Evolutionary conservation across 2,888 invertebrate species (phyloP).

Genomic region (Cyclophora albipunctata): DNA sequence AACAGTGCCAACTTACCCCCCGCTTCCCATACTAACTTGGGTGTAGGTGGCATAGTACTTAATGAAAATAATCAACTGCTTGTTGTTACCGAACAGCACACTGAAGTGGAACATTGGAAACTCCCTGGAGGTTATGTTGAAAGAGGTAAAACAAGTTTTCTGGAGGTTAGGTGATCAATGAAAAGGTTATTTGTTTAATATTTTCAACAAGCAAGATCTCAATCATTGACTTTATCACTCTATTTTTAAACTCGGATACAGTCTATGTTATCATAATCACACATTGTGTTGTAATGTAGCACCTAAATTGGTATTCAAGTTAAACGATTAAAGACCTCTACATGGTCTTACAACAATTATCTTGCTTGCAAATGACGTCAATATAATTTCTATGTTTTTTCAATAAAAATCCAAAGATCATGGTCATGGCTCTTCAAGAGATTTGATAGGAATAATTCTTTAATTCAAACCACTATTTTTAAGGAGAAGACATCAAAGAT

Average conservation of each 20-base stretch:
- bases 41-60: constrained; percentile 90
- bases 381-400: no score
- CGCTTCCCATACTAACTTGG: constrained; percentile 85
- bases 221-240: no score
- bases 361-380: no score
- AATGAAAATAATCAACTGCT: constrained; percentile 85
- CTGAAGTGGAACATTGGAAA: constrained; percentile 83
- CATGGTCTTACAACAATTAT: no score
- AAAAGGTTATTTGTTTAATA: background rate
- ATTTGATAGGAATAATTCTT: no score
- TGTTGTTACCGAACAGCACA: constrained; percentile 85
- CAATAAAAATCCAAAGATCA: no score
- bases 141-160: constrained; percentile 72
- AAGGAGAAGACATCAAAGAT: constrained; percentile 87
- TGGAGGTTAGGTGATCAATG: constrained; percentile 3
- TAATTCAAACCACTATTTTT: constrained; percentile 16
- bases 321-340: no score
- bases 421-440: no score
- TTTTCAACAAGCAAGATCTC: background rate
- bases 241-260: no score
- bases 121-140: constrained; percentile 94
- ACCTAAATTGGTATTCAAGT: no score
- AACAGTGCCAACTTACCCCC: constrained; percentile 80
- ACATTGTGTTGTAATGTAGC: no score
- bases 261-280: no score